Evolutionary conservation across 1,140 invertebrate species (phyloP), one percentile per base, ranked within the genome.

Genomic region (Copidosoma floridanum): DNA sequence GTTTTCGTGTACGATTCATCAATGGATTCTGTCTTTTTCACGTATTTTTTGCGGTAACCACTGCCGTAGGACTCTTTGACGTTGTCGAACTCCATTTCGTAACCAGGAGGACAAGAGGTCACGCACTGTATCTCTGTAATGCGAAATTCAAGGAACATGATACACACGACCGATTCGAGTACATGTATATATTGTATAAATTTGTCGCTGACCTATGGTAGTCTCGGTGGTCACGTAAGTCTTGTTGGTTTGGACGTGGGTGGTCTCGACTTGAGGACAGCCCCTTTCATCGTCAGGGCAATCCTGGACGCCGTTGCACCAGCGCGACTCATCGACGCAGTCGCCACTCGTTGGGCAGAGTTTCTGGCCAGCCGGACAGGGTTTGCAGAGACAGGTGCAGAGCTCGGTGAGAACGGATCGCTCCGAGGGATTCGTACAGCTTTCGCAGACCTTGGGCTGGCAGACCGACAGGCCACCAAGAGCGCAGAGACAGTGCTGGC

Each of bases 291-390:
- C 93, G 76, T 93, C 90, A 2, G 86, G 85, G 73, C 93, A 95
- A 70, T 95, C 88, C 63, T 86, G 82, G 1, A 93, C 76, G 0
- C 91, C 91, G 72, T 95, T 86, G 76, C 93, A 95, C 89, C 91
- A 92, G 1, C 81, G 76, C 1, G 82, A 77, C 56, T 85, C 80
- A 1, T 87, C 80, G 7, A 95, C 85, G 68, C 93, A 95, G 44
- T 88, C 77, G 38, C 88, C 85, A 68, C 85, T 90, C 0, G 88
- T 89, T 0, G 86, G 87, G 69, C 93, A 95, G 18, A 90, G 78
- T 43, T 79, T 80, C 11, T 85, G 85, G 16, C 82, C 83, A 11
- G 69, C 64, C 7, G 84, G 82, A 68, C 93, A 95, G 0, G 86
- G 85, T 67, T 86, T 84, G 70, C 93, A 95, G 1, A 83, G 70